These are phyloP conservation scores for Centruroides sculpturatus DNA, from an alignment of 1,140 invertebrate genomes.

Conservation along the genomic window DNA sequence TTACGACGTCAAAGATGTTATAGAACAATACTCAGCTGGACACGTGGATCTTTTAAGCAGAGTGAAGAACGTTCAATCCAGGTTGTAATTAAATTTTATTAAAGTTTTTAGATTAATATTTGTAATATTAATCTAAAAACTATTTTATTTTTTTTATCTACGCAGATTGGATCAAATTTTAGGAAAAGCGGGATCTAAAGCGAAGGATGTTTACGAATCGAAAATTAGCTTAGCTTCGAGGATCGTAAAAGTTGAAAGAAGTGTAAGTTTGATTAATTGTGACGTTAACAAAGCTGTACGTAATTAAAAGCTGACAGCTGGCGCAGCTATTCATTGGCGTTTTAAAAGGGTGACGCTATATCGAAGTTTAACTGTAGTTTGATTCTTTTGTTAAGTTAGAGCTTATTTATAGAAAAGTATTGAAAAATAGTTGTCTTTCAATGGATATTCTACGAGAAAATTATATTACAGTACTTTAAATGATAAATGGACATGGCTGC, in stretches of 20 bases:
- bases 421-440: too few species aligned
- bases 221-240: slow-evolving; percentile 83
- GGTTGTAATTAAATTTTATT: slow-evolving; percentile 35
- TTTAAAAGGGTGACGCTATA: too few species aligned
- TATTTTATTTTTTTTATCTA: slow-evolving; percentile 13
- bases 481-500: too few species aligned
- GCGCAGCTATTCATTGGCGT: too few species aligned
- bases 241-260: slow-evolving; percentile 88
- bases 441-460: too few species aligned
- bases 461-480: too few species aligned
- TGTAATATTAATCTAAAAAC: background rate
- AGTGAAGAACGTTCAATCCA: slow-evolving; percentile 72
- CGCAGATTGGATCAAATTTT: slow-evolving; percentile 81
- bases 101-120: background rate
- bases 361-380: too few species aligned
- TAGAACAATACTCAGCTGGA: slow-evolving; percentile 87
- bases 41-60: slow-evolving; percentile 76
- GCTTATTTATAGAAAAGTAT: too few species aligned
- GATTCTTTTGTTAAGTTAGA: too few species aligned
- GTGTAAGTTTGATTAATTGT: slow-evolving; percentile 41
- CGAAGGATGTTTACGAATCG: slow-evolving; percentile 83
- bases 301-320: too few species aligned
- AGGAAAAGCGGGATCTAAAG: slow-evolving; percentile 80
- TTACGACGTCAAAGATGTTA: slow-evolving; percentile 94
- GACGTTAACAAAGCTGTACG: too few species aligned